Base-by-base conservation (phyloP, 2,888 invertebrate genomes). In the Rhagium mordax region DNA sequence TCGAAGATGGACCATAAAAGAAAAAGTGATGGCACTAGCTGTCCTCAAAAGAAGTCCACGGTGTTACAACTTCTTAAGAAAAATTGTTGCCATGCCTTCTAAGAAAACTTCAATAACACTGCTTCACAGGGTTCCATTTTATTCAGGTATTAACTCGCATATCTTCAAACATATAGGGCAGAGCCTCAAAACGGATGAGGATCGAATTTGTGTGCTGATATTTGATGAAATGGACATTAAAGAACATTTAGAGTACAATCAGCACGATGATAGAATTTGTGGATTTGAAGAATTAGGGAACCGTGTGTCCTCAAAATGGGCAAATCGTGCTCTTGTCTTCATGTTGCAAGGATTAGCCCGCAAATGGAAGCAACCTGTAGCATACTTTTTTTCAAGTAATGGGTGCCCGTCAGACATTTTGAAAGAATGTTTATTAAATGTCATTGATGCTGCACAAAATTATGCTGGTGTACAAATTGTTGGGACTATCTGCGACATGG, bases 361-460 rank as follows among this genome's bases (percentile, higher is more conserved):
- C 33, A 62, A 67, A 13, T 80, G 81, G 77, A 80, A 80, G 51
- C 78, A 80, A 53, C 75, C 80, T 18, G 72, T 81, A 2, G 76
- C 77, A 4, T 77, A 70, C 69, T 79, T 78, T 70, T 79, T 79
- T 75, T 74, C 49, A 13, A 61, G 47, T 21, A 3, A 20, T 13
- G 20, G 16, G 53, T 76, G 76, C 33, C 53, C 33, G 15, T 24
- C 75, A 1, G 24, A 24, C 4, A 29, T 20, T 10, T 67, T 77
- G 21, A 15, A 20, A 18, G 21, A 15, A 3, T 71, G 67, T n/a
- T 20, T 76, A 8, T 13, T 41, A 20, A 62, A 76, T 20, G 74
- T 79, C 15, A 41, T 78, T 4, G 0, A 66, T 16, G 72, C 75
- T 18, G 60, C 70, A 0, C 59, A 65, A 20, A 8, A 57, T 33